Conservation (phyloP, 2,797 vertebrate species). For the Triplophysa bombifrons region DNA sequence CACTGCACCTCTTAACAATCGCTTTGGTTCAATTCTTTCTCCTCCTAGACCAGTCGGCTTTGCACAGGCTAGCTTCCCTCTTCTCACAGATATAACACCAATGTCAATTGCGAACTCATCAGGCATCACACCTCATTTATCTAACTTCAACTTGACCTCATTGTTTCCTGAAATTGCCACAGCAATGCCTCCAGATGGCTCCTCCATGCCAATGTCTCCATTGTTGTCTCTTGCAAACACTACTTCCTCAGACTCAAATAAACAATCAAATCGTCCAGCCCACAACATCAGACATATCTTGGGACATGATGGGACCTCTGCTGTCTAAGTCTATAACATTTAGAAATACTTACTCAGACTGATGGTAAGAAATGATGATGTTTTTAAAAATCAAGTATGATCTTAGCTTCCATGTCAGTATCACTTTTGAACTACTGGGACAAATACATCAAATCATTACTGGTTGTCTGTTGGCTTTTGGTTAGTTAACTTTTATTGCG, state of each 20-base stretch:
- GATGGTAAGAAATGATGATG: neutral
- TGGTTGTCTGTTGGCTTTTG: slow-evolving; percentile 8
- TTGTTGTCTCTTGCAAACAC: slow-evolving; percentile 93
- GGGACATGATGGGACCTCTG: slow-evolving; percentile 96
- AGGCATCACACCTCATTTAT: slow-evolving; percentile 88
- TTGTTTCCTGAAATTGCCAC: slow-evolving; percentile 97
- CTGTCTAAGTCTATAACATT: slow-evolving; percentile 75
- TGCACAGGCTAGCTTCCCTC: slow-evolving; percentile 93
- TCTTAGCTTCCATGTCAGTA: slow-evolving; percentile 13
- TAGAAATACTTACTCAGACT: neutral
- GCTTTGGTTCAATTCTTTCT: slow-evolving; percentile 96
- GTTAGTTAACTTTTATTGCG: slow-evolving; percentile 1
- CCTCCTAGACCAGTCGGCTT: slow-evolving; percentile 96
- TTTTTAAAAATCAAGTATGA: neutral
- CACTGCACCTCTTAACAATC: slow-evolving; percentile 88
- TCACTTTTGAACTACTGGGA: neutral
- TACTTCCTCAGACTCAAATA: slow-evolving; percentile 89
- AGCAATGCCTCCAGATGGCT: slow-evolving; percentile 91
- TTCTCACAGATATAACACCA: slow-evolving; percentile 95
- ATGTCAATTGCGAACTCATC: slow-evolving; percentile 95
- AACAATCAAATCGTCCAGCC: slow-evolving; percentile 95
- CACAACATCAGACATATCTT: slow-evolving; percentile 99
- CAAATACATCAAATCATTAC: neutral
- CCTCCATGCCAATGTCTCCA: slow-evolving; percentile 93
- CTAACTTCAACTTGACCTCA: slow-evolving; percentile 96